Evolutionary conservation across 37 sponge, comb jelly and placozoan genomes (phyloP), one percentile per base, ranked within the genome.

Genomic region (Cladorhizidae sp.): DNA sequence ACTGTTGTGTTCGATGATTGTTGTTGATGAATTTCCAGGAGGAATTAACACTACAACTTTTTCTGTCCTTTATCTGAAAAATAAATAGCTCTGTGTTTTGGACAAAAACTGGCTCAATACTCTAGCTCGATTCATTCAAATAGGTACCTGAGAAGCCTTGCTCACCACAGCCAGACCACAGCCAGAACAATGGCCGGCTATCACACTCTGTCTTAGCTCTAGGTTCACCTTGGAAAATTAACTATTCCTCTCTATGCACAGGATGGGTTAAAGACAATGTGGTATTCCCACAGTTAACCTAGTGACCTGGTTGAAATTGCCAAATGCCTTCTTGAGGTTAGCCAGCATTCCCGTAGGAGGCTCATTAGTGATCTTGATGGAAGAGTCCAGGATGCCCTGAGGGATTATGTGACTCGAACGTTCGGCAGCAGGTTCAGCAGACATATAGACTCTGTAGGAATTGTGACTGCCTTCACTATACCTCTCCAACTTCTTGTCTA

Each of bases 311-410:
- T 88, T 93, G 83, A 98, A 98, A 82, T 94, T 92, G 75, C 93
- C 96, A 77, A 98, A 57, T 17, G 98, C 98, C 54, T 87, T 91
- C 80, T 93, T 88, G 15, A 98, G 90, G 72, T 98, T 98, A 72
- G 98, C 95, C 58, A 88, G 64, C 91, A 98, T 98, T 11, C 98
- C 98, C 9, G 98, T 98, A 25, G 98, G 98, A 31, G 98, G 98
- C 74, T 98, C 98, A 63, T 98, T 98, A 39, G 98, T 98, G 80
- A 98, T 98, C 82, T 98, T 98, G 70, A 98, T 93, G 41, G 95
- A 88, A 29, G 95, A 92, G 81, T 98, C 92, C 29, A 98, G 87
- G 58, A 98, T 93, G 18, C 98, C 98, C 65, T 94, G 98, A 26
- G 98, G 98, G 26, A 98, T 97, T 77, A 91, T 97, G 85, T 97